These are phyloP conservation scores for Rhimphoctona megacephalus DNA, from an alignment of 2,888 invertebrate genomes.

Conservation along the genomic window DNA sequence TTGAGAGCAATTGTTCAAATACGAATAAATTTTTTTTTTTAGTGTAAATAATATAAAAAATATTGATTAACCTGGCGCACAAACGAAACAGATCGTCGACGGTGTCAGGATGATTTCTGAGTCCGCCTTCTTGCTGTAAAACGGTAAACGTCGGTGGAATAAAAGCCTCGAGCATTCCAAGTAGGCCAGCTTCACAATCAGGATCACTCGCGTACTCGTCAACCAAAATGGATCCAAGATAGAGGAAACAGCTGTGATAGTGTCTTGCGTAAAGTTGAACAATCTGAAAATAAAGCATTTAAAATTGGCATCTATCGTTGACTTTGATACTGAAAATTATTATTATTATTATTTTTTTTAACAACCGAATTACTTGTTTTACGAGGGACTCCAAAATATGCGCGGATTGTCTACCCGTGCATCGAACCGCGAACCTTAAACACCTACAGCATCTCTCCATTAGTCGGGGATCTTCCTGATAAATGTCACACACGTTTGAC, in stretches of 20 bases:
- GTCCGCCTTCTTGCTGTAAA: constrained; percentile 92
- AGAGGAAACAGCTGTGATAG: constrained; percentile 96
- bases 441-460: constrained; percentile 97
- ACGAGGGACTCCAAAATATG: constrained; percentile 93
- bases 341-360: background rate
- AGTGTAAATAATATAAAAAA: background rate
- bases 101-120: constrained; percentile 97
- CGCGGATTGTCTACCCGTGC: constrained; percentile 91
- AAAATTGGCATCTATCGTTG: background rate
- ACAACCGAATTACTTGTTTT: constrained; percentile 87
- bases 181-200: constrained; percentile 91
- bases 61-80: constrained; percentile 87
- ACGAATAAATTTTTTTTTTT: background rate
- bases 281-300: constrained; percentile 85
- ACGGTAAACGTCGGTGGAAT: constrained; percentile 92
- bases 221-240: constrained; percentile 95
- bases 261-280: constrained; percentile 90
- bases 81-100: constrained; percentile 98
- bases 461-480: constrained; percentile 92
- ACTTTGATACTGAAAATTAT: constrained; percentile 13
- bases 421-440: constrained; percentile 95
- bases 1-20: too few relatives aligned
- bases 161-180: constrained; percentile 94
- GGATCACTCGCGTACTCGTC: constrained; percentile 93
- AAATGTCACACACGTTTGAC: constrained; percentile 91